Evolutionary conservation across 2,888 invertebrate genomes (phyloP).

Genomic region (Napeogenes inachia): DNA sequence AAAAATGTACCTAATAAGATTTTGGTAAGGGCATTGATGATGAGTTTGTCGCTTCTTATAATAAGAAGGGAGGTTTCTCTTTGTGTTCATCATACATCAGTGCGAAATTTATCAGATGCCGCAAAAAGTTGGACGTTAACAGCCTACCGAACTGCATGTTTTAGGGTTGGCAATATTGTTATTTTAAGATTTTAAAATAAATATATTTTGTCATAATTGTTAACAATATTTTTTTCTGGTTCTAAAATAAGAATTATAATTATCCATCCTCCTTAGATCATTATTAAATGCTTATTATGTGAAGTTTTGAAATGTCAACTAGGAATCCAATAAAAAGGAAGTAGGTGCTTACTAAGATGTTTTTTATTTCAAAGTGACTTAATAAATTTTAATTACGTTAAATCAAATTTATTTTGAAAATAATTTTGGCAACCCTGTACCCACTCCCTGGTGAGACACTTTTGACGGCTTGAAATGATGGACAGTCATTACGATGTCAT

Average conservation of each 20-base stretch:
- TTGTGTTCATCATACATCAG: constrained; percentile 49
- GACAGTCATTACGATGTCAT: constrained; percentile 64
- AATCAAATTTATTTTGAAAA: background rate
- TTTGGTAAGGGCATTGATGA: constrained; percentile 27
- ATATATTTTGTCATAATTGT: too few species aligned
- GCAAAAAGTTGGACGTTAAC: constrained; percentile 49
- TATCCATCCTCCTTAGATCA: too few species aligned
- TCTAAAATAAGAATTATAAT: too few species aligned
- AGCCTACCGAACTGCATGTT: constrained; percentile 33
- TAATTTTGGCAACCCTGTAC: constrained; percentile 29
- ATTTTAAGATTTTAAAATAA: too few species aligned
- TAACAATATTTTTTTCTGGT: too few species aligned
- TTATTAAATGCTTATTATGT: too few species aligned
- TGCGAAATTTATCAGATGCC: constrained; percentile 56
- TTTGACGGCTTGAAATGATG: constrained; percentile 60
- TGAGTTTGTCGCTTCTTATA: constrained; percentile 36
- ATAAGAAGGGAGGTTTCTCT: constrained; percentile 46
- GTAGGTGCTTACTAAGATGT: too few species aligned
- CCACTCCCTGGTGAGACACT: constrained; percentile 45
- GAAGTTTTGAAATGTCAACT: too few species aligned
- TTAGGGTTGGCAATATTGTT: constrained; percentile 22
- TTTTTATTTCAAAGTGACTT: too few species aligned
- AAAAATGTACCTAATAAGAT: constrained; percentile 25
- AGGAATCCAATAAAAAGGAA: too few species aligned
- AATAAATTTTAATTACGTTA: background rate